phyloP scores from a whole-genome alignment of 2,113 vertebrate genomes.

The Epinephelus lanceolatus region DNA sequence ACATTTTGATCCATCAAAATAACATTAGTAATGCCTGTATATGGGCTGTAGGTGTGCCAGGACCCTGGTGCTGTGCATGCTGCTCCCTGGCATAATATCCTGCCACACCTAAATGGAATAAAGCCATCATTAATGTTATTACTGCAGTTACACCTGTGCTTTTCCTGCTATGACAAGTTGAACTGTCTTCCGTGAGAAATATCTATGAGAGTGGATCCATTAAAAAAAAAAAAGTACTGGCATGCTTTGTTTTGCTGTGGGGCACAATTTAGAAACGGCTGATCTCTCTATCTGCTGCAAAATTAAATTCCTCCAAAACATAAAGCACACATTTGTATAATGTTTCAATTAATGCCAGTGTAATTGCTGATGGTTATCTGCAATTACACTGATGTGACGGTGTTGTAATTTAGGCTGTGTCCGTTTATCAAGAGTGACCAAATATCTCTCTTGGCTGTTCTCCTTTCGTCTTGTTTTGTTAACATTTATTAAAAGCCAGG shows the following conservation, averaged over 20 bases:
- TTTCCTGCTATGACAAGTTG: conserved; percentile 44
- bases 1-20: neutral
- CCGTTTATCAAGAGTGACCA: neutral
- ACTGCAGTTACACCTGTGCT: conserved; percentile 7
- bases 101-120: conserved; percentile 43
- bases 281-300: neutral
- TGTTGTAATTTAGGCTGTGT: neutral
- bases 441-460: neutral
- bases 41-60: neutral
- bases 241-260: conserved; percentile 25
- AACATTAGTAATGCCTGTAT: neutral
- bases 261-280: conserved; percentile 13
- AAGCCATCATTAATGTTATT: conserved; percentile 1
- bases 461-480: neutral
- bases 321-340: neutral
- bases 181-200: conserved; percentile 32
- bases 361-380: neutral
- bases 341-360: neutral
- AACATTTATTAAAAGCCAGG: neutral
- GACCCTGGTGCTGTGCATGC: neutral
- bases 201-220: neutral
- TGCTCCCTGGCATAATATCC: neutral
- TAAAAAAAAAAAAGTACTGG: conserved; percentile 16
- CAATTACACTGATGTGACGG: neutral
- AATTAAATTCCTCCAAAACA: conserved; percentile 3